Conservation (phyloP, 2,113 vertebrate species). For the Phycodurus eques region DNA sequence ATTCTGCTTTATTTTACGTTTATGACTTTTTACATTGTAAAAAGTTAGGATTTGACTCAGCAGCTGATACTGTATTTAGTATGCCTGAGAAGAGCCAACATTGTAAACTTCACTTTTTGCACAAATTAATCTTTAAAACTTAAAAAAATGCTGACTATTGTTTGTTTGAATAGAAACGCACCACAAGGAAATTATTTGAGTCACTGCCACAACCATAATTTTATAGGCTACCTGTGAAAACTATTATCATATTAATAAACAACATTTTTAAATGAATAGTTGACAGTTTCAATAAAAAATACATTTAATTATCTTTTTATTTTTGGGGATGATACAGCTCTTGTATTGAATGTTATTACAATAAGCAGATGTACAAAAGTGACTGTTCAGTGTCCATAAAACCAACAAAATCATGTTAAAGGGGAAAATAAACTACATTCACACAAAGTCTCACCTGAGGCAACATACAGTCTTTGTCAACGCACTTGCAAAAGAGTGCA, state of each 20-base stretch:
- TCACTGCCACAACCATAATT: neutral
- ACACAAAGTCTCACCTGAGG: conserved; percentile 56
- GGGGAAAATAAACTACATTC: conserved; percentile 17
- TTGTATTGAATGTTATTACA: neutral
- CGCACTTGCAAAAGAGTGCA: neutral
- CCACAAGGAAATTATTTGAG: neutral
- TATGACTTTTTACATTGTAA: too few species aligned
- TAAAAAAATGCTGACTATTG: neutral
- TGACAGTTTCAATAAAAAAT: too few species aligned
- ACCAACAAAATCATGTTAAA: neutral
- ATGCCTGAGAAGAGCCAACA: too few species aligned
- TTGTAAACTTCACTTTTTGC: too few species aligned
- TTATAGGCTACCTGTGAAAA: too few species aligned
- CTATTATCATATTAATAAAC: too few species aligned
- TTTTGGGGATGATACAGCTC: neutral
- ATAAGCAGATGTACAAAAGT: neutral
- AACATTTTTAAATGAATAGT: too few species aligned
- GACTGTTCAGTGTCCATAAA: neutral
- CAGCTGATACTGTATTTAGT: too few species aligned
- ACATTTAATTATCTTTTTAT: too few species aligned
- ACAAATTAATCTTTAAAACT: neutral
- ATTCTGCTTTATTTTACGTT: too few species aligned
- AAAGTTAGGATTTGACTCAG: too few species aligned
- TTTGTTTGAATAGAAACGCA: neutral
- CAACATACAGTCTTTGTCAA: neutral